phyloP scores from a whole-genome alignment of 2,888 invertebrate genomes.

The Lithophane socia region DNA sequence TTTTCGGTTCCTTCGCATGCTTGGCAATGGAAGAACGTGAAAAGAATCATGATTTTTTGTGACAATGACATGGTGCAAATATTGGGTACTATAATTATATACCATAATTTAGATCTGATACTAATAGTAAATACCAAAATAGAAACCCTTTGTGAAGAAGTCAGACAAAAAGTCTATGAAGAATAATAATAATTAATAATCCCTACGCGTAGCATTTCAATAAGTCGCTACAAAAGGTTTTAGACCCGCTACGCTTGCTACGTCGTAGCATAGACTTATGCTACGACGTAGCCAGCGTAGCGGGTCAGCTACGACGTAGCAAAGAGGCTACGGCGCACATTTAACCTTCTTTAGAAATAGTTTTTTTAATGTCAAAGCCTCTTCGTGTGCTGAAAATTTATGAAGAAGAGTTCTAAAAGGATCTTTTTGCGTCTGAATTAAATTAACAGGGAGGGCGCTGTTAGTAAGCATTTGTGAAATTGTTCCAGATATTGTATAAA shows the following conservation, averaged over 20 bases:
- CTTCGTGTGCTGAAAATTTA: not conserved
- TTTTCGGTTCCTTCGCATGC: not conserved
- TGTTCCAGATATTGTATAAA: not conserved
- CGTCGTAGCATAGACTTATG: not conserved
- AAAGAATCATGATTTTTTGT: not conserved
- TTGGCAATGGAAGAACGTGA: not conserved
- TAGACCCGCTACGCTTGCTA: too few species aligned
- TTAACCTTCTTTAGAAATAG: not conserved
- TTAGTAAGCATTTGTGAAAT: too few species aligned
- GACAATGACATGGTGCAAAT: too few species aligned
- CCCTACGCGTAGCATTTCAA: too few species aligned
- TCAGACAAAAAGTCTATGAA: too few species aligned
- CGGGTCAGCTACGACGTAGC: constrained; percentile 44
- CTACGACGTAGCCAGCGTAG: constrained; percentile 36
- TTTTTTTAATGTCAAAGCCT: not conserved
- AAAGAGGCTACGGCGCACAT: constrained; percentile 16
- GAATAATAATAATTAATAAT: too few species aligned
- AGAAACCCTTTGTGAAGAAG: not conserved
- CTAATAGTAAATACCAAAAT: not conserved
- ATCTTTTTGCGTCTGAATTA: too few species aligned
- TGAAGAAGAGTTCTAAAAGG: not conserved
- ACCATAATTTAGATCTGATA: not conserved
- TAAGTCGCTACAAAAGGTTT: too few species aligned
- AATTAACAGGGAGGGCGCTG: not conserved
- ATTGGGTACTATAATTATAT: not conserved